Base-by-base conservation (phyloP, 2,888 invertebrate genomes). In the Thymelicus acteon region DNA sequence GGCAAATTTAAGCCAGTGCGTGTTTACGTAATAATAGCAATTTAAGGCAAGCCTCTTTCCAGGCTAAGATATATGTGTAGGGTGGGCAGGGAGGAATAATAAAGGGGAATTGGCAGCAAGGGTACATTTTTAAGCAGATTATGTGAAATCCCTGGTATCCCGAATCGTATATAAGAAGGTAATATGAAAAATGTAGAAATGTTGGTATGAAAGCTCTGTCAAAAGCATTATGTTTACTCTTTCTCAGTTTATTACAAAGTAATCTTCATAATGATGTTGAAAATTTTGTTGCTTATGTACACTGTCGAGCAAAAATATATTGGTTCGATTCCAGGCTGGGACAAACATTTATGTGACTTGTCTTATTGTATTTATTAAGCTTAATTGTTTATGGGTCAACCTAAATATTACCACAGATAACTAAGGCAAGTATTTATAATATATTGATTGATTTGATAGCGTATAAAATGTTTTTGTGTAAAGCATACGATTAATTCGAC, bases 71-170 rank as follows among this genome's bases (percentile, higher is more conserved):
- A 67, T 67, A 67, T 60, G 67, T 39, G 67, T 31, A 7, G 54
- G 65, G 65, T n/a, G 65, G n/a, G 47, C 47, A 31, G 39, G 65
- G 65, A 57, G 65, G 65, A 58, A 65, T 65, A 65, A 65, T 65
- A 58, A 65, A 64, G 13, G 57, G 57, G 31, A 47, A 65, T 65
- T 31, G 65, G 47, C 63, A 63, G 37, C 52, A 65, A 31, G 65
- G 57, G 65, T 65, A 65, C 65, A 65, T 65, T 65, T 64, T 57
- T 65, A 65, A 65, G 47, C 31, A 58, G 57, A 57, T 58, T 58
- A 65, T 52, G 31, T 57, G 31, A 44, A 58, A 47, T 65, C 24
- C 47, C 47, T 47, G 31, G 4, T n/a, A 54, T 54, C 37, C 10
- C 5, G 48, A 4, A 61, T 19, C n/a, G 12, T 7, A 47, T 19